Evolutionary conservation across 2,113 vertebrate species (phyloP), one percentile per base, ranked within the genome.

Genomic region (Rhizomys pruinosus): DNA sequence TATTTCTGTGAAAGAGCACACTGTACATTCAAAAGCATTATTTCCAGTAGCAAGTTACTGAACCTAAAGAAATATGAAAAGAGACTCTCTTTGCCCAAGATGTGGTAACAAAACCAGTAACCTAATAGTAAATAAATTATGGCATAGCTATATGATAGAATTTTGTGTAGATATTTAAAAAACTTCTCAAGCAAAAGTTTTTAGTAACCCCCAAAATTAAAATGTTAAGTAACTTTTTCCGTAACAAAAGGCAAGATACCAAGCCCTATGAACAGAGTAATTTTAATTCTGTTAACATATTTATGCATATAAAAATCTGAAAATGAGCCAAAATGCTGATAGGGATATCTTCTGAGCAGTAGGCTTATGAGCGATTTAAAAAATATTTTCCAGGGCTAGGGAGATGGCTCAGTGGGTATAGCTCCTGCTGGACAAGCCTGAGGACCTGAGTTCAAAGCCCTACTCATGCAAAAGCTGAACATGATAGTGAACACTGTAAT

Each of bases 1-100:
- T 94, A 57, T 73, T 81, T 78, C n/a, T 91, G 15, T 73, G 84
- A 89, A 97, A 92, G 79, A 90, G 89, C 95, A 68, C 15, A 57
- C 47, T 69, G 19, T 87, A 39, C 27, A 82, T 63, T 87, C 55
- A 81, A 90, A 95, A 63, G 34, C 78, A 23, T 39, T 77, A 55
- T 91, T 93, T 71, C 47, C 52, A 5, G 23, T 44, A 71, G 27
- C 3, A 27, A 20, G 47, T 68, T 59, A 8, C 82, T 74, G 71
- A 68, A 47, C 29, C 64, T 64, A 42, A n/a, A 52, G 88, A 93
- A 68, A 79, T 0, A 15, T 32, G 34, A 64, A n/a, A 39, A 72
- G n/a, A 44, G 27, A 84, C 9, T 59, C 57, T 55, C 22, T 80
- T 68, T 84, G 61, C 55, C 23, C 27, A 52, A 47, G 22, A 71